Base-by-base conservation (phyloP, 2,888 invertebrate genomes). In the Leptarthrus brevirostris region DNA sequence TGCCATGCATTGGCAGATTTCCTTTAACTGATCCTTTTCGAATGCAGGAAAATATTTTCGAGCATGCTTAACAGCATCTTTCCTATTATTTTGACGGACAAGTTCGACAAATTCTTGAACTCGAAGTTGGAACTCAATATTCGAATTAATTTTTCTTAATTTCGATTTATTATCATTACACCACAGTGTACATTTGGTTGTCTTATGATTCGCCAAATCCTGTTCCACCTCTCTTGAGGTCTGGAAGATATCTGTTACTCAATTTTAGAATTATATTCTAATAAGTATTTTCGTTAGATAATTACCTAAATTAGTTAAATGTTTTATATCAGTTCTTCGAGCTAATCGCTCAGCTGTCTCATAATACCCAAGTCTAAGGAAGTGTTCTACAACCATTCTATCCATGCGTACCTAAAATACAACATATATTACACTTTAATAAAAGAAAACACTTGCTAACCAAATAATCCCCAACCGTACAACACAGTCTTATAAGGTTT, bases 81-180 rank as follows among this genome's bases (percentile, higher is more conserved):
- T 87, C 56, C 96, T 89, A 74, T 91, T 89, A 82, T 96, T 95
- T 8, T 89, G 88, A 74, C 96, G 90, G n/a, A 99, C 93, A 69
- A 98, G 85, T 85, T 98, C 98, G 36, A 99, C 93, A 83, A 97
- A 98, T 84, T 98, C 98, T 87, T 98, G 86, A 22, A 85, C 84
- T 5, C 85, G 80, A 75, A 98, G 89, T 84, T 96, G 96, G 82
- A 98, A 96, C 86, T 99, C 99, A 89, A 99, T 92, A 72, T 91
- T 94, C 70, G 97, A 97, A 84, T 95, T 94, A 77, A 97, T 90
- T 86, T 97, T 97, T 73, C 97, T 88, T 76, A 98, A 88, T 83
- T 97, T 97, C 36, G 96, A 96, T 84, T 95, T 93, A 87, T 98
- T 97, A 83, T 98, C 98, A 81, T 95, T 93, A 86, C 98, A 98